Conservation (phyloP, 2,888 invertebrate genomes). For the Tenthredo distinguenda region DNA sequence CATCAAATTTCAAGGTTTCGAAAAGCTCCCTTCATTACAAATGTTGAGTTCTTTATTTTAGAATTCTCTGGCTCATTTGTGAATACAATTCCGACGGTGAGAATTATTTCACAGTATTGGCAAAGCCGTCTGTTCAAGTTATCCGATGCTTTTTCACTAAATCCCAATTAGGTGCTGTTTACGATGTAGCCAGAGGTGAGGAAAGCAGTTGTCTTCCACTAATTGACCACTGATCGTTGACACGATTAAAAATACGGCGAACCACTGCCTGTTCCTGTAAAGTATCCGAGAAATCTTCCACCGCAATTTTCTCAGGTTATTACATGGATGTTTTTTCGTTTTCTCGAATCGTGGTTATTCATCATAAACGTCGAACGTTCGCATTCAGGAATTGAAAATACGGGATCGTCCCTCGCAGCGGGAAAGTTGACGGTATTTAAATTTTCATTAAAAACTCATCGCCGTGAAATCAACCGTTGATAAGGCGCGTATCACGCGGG, state of each 20-base stretch:
- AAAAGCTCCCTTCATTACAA: too few species aligned
- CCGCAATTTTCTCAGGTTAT: neutral
- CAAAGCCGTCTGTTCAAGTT: too few species aligned
- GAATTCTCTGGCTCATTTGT: too few species aligned
- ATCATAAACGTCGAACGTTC: neutral
- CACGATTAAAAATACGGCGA: neutral
- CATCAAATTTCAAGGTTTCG: too few species aligned
- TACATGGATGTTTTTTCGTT: neutral
- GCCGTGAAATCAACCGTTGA: neutral
- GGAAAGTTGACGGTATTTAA: conserved; percentile 21
- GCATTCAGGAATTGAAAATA: neutral
- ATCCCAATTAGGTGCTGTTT: neutral
- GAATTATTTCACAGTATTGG: too few species aligned
- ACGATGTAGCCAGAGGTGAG: too few species aligned
- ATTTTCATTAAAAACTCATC: conserved; percentile 26
- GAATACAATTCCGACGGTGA: too few species aligned
- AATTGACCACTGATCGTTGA: neutral
- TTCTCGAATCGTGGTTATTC: neutral
- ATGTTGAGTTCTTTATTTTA: too few species aligned
- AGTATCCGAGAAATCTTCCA: neutral
- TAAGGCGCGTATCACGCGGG: neutral
- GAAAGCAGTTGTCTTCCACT: too few species aligned
- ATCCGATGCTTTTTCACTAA: neutral
- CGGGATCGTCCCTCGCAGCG: neutral
- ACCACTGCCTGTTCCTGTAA: neutral